Conservation (phyloP, 2,888 invertebrate genomes). For the Drosophila koepferae region DNA sequence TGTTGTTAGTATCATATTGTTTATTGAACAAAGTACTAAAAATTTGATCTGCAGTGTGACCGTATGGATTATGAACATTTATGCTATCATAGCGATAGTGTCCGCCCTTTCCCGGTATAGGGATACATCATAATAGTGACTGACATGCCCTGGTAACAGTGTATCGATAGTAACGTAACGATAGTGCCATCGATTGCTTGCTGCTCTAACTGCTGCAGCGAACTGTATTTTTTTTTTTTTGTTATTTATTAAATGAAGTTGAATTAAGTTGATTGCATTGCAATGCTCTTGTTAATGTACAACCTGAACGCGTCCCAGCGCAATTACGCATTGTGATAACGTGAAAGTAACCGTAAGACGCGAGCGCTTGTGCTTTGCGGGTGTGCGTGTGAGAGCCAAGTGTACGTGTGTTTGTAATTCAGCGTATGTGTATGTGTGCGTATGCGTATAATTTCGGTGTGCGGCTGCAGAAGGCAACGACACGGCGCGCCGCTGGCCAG, state of each 20-base stretch:
- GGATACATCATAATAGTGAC: constrained; percentile 6
- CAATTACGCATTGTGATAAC: constrained; percentile 60
- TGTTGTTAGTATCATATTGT: neutral
- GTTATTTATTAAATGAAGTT: constrained; percentile 60
- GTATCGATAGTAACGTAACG: constrained; percentile 49
- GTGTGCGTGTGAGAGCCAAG: constrained; percentile 42
- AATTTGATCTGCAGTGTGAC: constrained; percentile 23
- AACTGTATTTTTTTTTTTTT: constrained; percentile 60
- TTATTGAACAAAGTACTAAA: neutral
- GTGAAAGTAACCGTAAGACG: constrained; percentile 43
- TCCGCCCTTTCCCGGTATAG: neutral
- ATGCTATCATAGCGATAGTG: neutral
- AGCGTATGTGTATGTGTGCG: constrained; percentile 58
- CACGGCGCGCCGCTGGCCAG: constrained; percentile 53
- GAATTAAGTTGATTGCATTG: constrained; percentile 63
- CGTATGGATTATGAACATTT: neutral
- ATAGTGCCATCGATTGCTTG: constrained; percentile 62
- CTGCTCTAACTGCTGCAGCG: constrained; percentile 60
- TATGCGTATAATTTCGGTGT: constrained; percentile 60
- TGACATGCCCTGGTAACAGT: neutral
- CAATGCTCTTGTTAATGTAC: constrained; percentile 58
- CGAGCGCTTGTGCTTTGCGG: constrained; percentile 55
- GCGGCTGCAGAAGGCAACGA: constrained; percentile 69
- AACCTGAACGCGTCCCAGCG: constrained; percentile 36
- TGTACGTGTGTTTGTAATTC: constrained; percentile 48